Base-by-base conservation (phyloP, 53 echinoderm and acorn worm genomes). In the Pentamera pediparva region DNA sequence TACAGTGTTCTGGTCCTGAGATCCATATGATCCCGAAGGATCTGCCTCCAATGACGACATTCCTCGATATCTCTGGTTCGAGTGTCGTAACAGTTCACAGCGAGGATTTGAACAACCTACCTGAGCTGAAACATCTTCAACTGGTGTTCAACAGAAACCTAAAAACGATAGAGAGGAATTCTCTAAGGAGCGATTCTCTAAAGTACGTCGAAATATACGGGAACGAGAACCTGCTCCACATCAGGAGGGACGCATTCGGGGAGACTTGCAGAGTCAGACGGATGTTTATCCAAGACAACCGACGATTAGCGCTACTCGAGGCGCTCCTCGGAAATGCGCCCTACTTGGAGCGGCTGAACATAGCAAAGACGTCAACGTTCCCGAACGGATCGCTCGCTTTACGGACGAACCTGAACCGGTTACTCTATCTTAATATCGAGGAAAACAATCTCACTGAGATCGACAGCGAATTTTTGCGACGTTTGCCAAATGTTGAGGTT, bases 121-220 rank as follows among this genome's bases (percentile, higher is more conserved):
- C 37, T 3, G 15, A 38, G 39, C 21, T 65, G 21, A 38, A 18
- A 4, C 65, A 65, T 15, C 18, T 65, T 5, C 20, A 27, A 10
- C 6, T 65, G 36, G 18, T 40, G n/a, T 65, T 37, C 65, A 65
- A 65, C 27, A 20, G 39, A 21, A 25, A 37, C 12, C 39, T 65
- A 10, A 21, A 38, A 8, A n/a, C 26, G 0, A 65, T 65, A 3
- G 65, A 65, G 27, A 15, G 39, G 21, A 3, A 38, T 12, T 38
- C 65, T 21, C 39, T 65, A 6, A 0, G 22, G 5, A 37, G 39
- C 22, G 39, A 27, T 25, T 39, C 19, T 19, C 25, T 65, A 10
- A 65, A 36, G 22, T 39, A 36, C 18, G 26, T 65, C 12, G 65
- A 65, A 38, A 17, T 65, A 10, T 65, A 65, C 39, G 65, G 65